Conservation (phyloP, 1,140 invertebrate species). For the Sweltsa coloradensis region DNA sequence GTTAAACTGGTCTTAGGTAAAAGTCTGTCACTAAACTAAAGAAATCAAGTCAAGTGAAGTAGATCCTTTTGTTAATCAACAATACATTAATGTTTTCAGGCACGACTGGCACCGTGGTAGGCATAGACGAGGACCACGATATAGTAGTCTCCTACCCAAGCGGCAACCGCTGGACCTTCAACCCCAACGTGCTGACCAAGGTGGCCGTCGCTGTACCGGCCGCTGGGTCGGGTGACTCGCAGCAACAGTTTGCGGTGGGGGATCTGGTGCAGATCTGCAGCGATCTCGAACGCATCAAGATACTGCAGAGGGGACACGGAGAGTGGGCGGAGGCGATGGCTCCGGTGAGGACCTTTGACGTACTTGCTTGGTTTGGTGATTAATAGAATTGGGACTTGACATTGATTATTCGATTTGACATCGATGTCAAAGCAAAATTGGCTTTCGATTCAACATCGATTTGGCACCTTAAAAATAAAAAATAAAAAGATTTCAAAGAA, state of each 20-base stretch:
- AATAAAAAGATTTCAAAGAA: too few relatives aligned
- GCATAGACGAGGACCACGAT: constrained; percentile 95
- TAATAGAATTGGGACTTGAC: too few relatives aligned
- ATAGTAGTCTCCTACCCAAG: constrained; percentile 94
- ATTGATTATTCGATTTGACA: too few relatives aligned
- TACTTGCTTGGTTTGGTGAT: too few relatives aligned
- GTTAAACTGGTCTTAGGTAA: too few relatives aligned
- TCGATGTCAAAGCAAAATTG: too few relatives aligned
- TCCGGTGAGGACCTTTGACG: constrained; percentile 45
- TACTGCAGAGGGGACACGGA: constrained; percentile 83
- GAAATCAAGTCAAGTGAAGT: too few relatives aligned
- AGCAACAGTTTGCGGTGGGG: constrained; percentile 65
- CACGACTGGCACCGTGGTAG: constrained; percentile 85
- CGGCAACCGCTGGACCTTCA: constrained; percentile 92
- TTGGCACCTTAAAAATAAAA: too few relatives aligned
- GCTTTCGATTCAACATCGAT: too few relatives aligned
- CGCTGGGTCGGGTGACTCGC: constrained; percentile 25
- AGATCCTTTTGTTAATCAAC: too few relatives aligned
- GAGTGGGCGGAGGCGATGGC: constrained; percentile 96
- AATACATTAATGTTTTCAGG: too few relatives aligned
- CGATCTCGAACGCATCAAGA: constrained; percentile 87
- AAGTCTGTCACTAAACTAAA: too few relatives aligned
- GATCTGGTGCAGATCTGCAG: constrained; percentile 91
- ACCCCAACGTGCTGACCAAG: constrained; percentile 90
- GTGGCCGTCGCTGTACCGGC: constrained; percentile 42